Percentiles rank a stretch among this genome's conserved stretches.
phyloP scores from a whole-genome alignment of 2,888 invertebrate species.

The Scaptomyza polygonia region DNA sequence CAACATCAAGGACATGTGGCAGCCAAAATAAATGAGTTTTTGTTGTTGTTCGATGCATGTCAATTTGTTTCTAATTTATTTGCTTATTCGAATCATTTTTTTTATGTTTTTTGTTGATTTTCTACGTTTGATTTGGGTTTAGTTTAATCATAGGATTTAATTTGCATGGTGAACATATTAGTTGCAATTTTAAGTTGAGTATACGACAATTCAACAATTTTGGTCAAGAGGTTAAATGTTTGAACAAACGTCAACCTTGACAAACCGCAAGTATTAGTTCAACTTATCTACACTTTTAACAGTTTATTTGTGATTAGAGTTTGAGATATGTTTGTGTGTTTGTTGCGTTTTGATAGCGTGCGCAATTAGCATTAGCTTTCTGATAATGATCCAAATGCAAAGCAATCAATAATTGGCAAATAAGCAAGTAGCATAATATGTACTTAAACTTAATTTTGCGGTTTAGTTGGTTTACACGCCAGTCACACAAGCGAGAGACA shows the following conservation, averaged over 20 bases:
- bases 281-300: not conserved
- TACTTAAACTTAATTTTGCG: constrained; percentile 64
- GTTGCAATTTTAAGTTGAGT: not conserved
- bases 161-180: constrained; percentile 41
- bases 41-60: not conserved
- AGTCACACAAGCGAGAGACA: constrained; percentile 18
- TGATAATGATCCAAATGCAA: constrained; percentile 1
- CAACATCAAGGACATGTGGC: constrained; percentile 51
- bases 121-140: constrained; percentile 53
- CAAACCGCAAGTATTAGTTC: not conserved
- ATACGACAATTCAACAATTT: not conserved
- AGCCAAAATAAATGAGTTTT: no score
- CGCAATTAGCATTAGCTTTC: constrained; percentile 25
- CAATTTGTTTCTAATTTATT: constrained; percentile 29
- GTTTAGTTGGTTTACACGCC: constrained; percentile 57
- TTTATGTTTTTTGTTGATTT: constrained; percentile 25
- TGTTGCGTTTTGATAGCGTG: constrained; percentile 17
- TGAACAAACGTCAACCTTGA: no score
- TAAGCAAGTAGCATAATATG: constrained; percentile 17
- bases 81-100: constrained; percentile 13
- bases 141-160: constrained; percentile 44
- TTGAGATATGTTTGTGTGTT: constrained; percentile 22
- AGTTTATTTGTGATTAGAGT: not conserved
- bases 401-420: constrained; percentile 7
- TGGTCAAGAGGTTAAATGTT: no score